phyloP scores from a whole-genome alignment of 2,888 invertebrate species.

The Mechanitis messenoides region DNA sequence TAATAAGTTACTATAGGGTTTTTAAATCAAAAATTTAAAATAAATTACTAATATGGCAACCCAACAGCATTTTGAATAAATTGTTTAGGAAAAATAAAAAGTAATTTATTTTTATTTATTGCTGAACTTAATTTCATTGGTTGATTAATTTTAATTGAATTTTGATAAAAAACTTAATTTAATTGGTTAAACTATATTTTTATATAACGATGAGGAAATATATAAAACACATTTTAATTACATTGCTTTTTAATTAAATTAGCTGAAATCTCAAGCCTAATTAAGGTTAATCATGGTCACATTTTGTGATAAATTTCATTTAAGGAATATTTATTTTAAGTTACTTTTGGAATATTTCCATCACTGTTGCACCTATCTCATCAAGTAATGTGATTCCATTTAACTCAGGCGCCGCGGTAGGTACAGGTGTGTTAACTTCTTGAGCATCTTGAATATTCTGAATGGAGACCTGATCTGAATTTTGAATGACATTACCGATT shows the following conservation, averaged over 20 bases:
- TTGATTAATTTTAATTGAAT: too few relatives aligned
- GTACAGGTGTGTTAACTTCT: constrained; percentile 15
- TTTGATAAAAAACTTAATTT: too few relatives aligned
- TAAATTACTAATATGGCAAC: too few relatives aligned
- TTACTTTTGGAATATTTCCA: constrained; percentile 48
- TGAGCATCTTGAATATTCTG: constrained; percentile 11
- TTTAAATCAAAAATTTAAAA: too few relatives aligned
- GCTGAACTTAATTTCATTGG: too few relatives aligned
- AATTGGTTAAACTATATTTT: too few relatives aligned
- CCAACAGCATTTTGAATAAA: too few relatives aligned
- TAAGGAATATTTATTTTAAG: constrained; percentile 4
- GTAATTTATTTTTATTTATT: too few relatives aligned
- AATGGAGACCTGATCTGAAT: background rate
- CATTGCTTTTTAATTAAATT: background rate
- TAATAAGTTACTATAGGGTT: too few relatives aligned
- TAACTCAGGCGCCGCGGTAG: constrained; percentile 17
- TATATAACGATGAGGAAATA: too few relatives aligned
- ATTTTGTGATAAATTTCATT: background rate
- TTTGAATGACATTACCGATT: constrained; percentile 8
- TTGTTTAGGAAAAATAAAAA: too few relatives aligned
- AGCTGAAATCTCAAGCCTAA: background rate
- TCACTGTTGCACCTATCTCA: constrained; percentile 53
- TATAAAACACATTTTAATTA: background rate
- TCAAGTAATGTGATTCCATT: constrained; percentile 36
- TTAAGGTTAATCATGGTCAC: background rate